Conservation (phyloP, 2,113 vertebrate species). For the Ophthalmolycus amberensis region DNA sequence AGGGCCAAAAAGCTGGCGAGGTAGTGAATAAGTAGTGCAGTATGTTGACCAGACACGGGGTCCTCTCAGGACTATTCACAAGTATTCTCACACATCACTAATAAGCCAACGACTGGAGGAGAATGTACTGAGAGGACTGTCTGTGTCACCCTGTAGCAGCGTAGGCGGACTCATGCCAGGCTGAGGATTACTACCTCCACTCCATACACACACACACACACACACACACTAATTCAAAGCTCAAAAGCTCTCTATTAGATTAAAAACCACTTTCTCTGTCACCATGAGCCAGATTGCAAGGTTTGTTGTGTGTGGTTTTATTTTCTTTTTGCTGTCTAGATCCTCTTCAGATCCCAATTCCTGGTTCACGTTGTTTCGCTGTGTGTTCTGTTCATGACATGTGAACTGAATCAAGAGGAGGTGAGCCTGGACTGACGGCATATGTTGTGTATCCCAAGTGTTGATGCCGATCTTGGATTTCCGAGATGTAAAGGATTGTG, state of each 20-base stretch:
- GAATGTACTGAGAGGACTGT: conserved; percentile 27
- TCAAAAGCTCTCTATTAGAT: conserved; percentile 76
- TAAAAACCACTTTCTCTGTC: conserved; percentile 73
- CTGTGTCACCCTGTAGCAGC: conserved; percentile 43
- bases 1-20: conserved; percentile 23
- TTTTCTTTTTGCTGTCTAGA: conserved; percentile 36
- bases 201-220: no score
- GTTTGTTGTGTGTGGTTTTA: conserved; percentile 6
- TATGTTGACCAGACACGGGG: conserved; percentile 28
- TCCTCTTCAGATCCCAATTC: conserved; percentile 22
- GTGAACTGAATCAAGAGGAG: conserved; percentile 58
- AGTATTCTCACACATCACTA: conserved; percentile 9
- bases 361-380: conserved; percentile 8
- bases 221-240: conserved; percentile 70
- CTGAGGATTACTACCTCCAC: conserved; percentile 75
- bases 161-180: conserved; percentile 70
- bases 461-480: background rate
- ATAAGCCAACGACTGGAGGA: conserved; percentile 40
- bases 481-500: conserved; percentile 5
- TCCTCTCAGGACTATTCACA: conserved; percentile 34
- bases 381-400: conserved; percentile 24
- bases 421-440: conserved; percentile 31
- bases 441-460: background rate
- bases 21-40: conserved; percentile 6
- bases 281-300: conserved; percentile 54